Base-by-base conservation (phyloP, 2,113 vertebrate genomes). In the Cardinalis cardinalis region DNA sequence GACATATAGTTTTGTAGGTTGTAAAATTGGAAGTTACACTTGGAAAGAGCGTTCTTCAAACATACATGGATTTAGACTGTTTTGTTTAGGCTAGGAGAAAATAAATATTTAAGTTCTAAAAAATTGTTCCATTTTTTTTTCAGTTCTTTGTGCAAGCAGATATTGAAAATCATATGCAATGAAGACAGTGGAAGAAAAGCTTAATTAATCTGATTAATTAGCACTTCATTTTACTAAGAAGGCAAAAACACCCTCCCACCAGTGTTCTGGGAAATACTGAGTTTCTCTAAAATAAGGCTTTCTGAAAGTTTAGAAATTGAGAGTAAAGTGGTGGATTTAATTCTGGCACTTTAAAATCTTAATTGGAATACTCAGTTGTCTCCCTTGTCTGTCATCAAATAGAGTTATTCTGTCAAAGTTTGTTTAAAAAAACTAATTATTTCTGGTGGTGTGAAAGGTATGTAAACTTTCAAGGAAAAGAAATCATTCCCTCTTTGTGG, bases 101-200 rank as follows among this genome's bases (percentile, higher is more conserved):
- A 80, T 38, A 92, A 61, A 81, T 51, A 84, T 32, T 77, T 71
- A 70, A 10, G 7, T 28, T 25, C 70, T 77, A 87, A 83, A 91
- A 46, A 82, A 74, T 79, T 44, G 29, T 38, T 88, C 78, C 23
- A 9, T 18, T 43, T 6, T 68, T 55, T 86, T 32, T 72, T 85
- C 46, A 59, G 52, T 69, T 76, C 11, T 84, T 14, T 60, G 10
- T 64, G 21, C 31, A 83, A 69, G 20, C 41, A 91, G 44, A 64
- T 36, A 18, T 34, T 60, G 12, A 46, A 90, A 69, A 29, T 76
- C 38, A 56, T 55, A 53, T 61, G 7, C 41, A 69, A 46, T 68
- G 32, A 69, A 83, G 58, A 56, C 18, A 55, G 12, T 25, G 25
- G 14, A 51, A 61, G 34, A 88, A 81, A 60, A 12, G 7, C 41